A percentile compares a stretch with the other conserved stretches of the same genome.
phyloP scores from a whole-genome alignment of 2,888 invertebrate genomes.

The Xylota segnis region DNA sequence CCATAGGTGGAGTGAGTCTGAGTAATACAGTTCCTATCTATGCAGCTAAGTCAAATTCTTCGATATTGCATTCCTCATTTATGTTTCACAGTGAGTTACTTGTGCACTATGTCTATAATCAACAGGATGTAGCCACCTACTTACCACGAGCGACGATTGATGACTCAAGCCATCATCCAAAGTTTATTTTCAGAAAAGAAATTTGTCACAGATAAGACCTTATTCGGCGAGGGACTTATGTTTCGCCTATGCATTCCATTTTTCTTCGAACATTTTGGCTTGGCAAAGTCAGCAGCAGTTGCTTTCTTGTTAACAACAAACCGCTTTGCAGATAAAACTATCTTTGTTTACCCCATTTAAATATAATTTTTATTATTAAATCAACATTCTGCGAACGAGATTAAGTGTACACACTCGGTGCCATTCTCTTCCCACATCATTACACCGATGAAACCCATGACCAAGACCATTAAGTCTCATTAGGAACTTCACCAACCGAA shows the following conservation, averaged over 20 bases:
- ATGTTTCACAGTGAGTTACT: too few species aligned
- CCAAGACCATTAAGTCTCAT: conserved; percentile 60
- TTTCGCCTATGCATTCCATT: conserved; percentile 1
- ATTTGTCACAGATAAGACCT: conserved; percentile 39
- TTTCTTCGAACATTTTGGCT: conserved; percentile 1
- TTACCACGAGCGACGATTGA: not conserved
- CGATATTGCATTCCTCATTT: too few species aligned
- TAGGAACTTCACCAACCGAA: conserved; percentile 57
- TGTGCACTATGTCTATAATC: not conserved
- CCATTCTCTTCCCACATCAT: conserved; percentile 52
- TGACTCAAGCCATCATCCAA: conserved; percentile 40
- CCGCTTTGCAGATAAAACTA: conserved; percentile 35
- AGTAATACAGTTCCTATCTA: too few species aligned
- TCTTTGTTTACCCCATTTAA: conserved; percentile 50
- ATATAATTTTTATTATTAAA: conserved; percentile 13
- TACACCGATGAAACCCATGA: conserved; percentile 18
- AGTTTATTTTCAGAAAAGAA: conserved; percentile 8
- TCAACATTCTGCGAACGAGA: conserved; percentile 43
- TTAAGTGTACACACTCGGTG: conserved; percentile 18
- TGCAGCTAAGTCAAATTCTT: too few species aligned
- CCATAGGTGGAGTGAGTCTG: too few species aligned
- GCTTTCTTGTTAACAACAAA: conserved; percentile 3
- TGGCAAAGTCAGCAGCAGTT: conserved; percentile 5
- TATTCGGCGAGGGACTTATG: not conserved
- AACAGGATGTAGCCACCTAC: not conserved